These are phyloP conservation scores for Sardina pilchardus DNA, from an alignment of 2,113 vertebrate genomes.

Conservation along the genomic window DNA sequence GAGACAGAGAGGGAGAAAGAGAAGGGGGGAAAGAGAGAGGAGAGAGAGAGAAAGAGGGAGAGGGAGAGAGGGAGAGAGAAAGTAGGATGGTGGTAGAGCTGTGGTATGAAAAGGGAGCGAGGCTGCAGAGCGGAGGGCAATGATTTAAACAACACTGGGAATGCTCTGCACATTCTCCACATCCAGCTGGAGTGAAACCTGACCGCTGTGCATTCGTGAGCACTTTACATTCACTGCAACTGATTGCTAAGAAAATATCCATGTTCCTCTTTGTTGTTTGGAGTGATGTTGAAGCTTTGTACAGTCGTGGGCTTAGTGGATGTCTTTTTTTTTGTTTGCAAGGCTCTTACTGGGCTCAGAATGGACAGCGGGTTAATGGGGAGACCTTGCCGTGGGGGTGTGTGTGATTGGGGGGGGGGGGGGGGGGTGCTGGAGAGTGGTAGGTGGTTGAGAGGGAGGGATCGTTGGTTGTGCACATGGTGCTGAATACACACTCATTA, in stretches of 20 bases:
- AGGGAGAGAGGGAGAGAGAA: conserved; percentile 49
- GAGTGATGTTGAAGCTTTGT: conserved; percentile 1
- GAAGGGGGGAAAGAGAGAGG: conserved; percentile 31
- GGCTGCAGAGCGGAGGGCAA: not conserved
- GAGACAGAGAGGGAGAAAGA: not conserved
- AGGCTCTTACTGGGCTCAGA: not conserved
- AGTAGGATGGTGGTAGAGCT: conserved; percentile 21
- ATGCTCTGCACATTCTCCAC: not conserved
- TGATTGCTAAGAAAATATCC: not conserved
- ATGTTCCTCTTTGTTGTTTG: not conserved
- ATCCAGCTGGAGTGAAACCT: conserved; percentile 11
- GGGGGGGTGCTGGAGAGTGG: conserved; percentile 24
- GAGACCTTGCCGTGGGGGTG: conserved; percentile 30
- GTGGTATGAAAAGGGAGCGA: not conserved
- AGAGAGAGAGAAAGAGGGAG: conserved; percentile 25
- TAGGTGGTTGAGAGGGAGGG: not conserved
- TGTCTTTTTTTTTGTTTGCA: not conserved
- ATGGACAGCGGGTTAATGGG: conserved; percentile 35
- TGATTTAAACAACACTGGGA: conserved; percentile 21
- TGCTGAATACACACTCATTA: conserved; percentile 64
- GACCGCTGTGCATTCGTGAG: not conserved
- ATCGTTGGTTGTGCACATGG: conserved; percentile 60
- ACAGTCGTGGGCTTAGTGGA: not conserved
- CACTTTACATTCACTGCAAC: conserved; percentile 9
- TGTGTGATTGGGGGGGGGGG: conserved; percentile 9